Evolutionary conservation across 1,140 invertebrate species (phyloP).

Genomic region (Aphidius gifuensis): DNA sequence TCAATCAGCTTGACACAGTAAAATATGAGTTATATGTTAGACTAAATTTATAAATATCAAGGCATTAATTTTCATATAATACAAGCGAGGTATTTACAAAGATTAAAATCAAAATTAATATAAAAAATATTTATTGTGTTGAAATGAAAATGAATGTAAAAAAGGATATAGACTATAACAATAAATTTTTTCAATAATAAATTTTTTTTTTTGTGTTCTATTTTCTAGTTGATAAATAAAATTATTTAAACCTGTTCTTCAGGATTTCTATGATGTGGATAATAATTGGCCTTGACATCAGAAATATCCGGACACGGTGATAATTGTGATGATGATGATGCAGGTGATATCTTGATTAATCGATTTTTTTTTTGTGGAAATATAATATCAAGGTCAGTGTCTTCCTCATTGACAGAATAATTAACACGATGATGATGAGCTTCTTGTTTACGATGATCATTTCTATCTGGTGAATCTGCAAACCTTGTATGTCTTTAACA

Average conservation of each 20-base stretch:
- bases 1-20: too few species aligned
- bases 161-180: too few species aligned
- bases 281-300: slow-evolving; percentile 30
- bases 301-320: slow-evolving; percentile 23
- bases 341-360: slow-evolving; percentile 25
- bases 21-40: too few species aligned
- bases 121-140: too few species aligned
- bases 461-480: slow-evolving; percentile 25
- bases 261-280: slow-evolving; percentile 19
- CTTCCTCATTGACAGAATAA: slow-evolving; percentile 31
- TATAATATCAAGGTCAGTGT: slow-evolving; percentile 3
- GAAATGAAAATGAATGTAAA: too few species aligned
- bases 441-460: slow-evolving; percentile 19
- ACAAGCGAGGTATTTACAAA: too few species aligned
- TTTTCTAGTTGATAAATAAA: not conserved
- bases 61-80: too few species aligned
- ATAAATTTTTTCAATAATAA: too few species aligned
- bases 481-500: slow-evolving; percentile 31
- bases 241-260: slow-evolving; percentile 38
- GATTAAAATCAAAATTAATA: too few species aligned
- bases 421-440: slow-evolving; percentile 30
- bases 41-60: too few species aligned
- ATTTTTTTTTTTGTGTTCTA: too few species aligned
- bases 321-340: slow-evolving; percentile 19
- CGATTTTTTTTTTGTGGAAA: slow-evolving; percentile 8